A percentile compares a stretch with the other conserved stretches of the same genome.
Conservation (phyloP, 2,888 invertebrate species). For the Dilophus febrilis region DNA sequence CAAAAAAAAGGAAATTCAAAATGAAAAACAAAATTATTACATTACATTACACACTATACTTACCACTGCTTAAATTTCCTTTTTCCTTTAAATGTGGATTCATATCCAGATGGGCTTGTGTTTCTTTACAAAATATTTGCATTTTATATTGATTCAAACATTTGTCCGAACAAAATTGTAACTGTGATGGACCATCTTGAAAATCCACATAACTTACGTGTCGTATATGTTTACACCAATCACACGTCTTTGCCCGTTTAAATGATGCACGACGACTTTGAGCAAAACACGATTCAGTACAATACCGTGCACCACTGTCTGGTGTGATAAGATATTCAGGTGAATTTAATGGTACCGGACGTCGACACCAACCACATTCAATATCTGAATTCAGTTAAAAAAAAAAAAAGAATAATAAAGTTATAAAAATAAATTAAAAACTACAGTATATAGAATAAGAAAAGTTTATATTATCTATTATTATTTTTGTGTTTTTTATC, state of each 20-base stretch:
- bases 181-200: conserved; percentile 76
- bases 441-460: too few relatives aligned
- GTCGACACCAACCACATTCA: conserved; percentile 62
- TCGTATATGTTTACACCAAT: conserved; percentile 82
- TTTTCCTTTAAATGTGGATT: conserved; percentile 50
- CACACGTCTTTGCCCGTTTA: conserved; percentile 80
- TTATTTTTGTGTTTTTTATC: too few relatives aligned
- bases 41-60: not conserved
- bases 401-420: too few relatives aligned
- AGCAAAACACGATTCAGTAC: conserved; percentile 80
- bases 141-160: conserved; percentile 93
- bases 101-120: conserved; percentile 78
- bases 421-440: too few relatives aligned
- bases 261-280: conserved; percentile 79
- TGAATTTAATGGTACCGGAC: conserved; percentile 39
- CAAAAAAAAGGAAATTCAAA: not conserved
- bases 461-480: too few relatives aligned
- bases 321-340: conserved; percentile 33
- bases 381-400: too few relatives aligned
- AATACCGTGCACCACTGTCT: conserved; percentile 36
- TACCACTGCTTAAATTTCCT: conserved; percentile 18
- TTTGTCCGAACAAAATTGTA: conserved; percentile 84
- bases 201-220: conserved; percentile 86
- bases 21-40: not conserved
- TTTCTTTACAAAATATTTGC: conserved; percentile 90